Base-by-base conservation (phyloP, 2,113 vertebrate genomes). In the Andinoacara biseriatus region DNA sequence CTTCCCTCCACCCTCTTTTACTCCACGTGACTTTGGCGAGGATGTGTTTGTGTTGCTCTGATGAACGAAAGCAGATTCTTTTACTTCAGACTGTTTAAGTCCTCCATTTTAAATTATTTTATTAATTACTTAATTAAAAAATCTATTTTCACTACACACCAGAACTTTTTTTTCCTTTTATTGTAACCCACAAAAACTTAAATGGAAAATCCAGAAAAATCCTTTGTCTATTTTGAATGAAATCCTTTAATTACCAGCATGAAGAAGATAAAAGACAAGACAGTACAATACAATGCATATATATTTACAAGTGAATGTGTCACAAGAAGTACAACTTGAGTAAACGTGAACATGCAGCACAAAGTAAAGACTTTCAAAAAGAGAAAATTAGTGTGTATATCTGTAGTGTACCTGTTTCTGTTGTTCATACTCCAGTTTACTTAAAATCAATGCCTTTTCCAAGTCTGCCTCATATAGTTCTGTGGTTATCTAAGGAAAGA, bases 401-500 rank as follows among this genome's bases (percentile, higher is more conserved):
- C 26, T 5, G 17, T 15, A 67, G 17, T 13, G 10, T 96, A 98
- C 97, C 96, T 96, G 96, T 95, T 95, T 97, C 11, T 97, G 95
- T 80, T 98, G 95, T 87, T 99, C 97, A 54, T 95, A 97, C 86
- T 99, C 97, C 89, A 97, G 91, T 95, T 98, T 97, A 94, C 98
- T 99, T 60, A 98, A 91, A 81, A 99, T 96, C 85, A 99, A 92
- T n/a, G 98, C 97, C 86, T 98, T 98, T 92, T 99, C 97, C 93
- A 99, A 95, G 92, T 99, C 97, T n/a, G 97, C 97, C 93, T 99
- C 97, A 92, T 97, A 99, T 86, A 99, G 95, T 91, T 99, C 97
- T 90, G 95, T 96, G 76, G 97, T 98, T 86, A 99, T 93, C 97
- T 99, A 82, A 76, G 60, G 6, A 24, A 33, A 59, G n/a, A 80